A percentile compares a stretch with the other conserved stretches of the same genome.
Evolutionary conservation across 2,888 invertebrate species (phyloP).

Genomic region (Conistra vaccinii): DNA sequence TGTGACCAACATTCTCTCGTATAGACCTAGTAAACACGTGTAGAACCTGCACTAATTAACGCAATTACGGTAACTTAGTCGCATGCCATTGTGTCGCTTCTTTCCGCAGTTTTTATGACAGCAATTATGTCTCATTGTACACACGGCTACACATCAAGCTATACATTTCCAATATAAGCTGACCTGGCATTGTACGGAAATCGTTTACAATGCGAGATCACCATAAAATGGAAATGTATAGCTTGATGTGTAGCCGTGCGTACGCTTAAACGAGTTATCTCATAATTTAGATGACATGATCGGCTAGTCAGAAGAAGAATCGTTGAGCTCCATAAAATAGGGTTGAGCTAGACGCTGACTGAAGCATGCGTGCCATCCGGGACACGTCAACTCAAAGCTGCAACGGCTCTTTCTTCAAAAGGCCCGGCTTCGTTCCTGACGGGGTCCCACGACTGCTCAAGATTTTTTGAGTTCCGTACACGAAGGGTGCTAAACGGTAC

Average conservation of each 20-base stretch:
- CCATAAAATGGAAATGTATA: too few species aligned
- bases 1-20: not conserved
- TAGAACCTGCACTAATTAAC: not conserved
- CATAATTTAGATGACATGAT: slow-evolving; percentile 3
- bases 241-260: too few species aligned
- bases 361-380: not conserved
- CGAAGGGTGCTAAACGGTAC: too few species aligned
- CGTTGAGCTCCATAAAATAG: not conserved
- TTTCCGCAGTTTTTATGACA: slow-evolving; percentile 6
- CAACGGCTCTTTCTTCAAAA: not conserved
- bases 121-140: not conserved
- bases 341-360: not conserved
- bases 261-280: not conserved
- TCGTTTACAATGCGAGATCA: too few species aligned
- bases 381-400: not conserved
- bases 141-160: too few species aligned
- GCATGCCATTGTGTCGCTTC: slow-evolving; percentile 22
- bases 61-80: slow-evolving; percentile 1
- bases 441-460: too few species aligned
- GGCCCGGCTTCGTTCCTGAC: too few species aligned
- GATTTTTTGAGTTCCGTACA: too few species aligned
- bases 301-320: not conserved
- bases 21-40: not conserved
- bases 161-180: too few species aligned
- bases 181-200: too few species aligned